Evolutionary conservation across 2,797 vertebrate genomes (phyloP), one percentile per base, ranked within the genome.

Genomic region (Sphaeramia orbicularis): DNA sequence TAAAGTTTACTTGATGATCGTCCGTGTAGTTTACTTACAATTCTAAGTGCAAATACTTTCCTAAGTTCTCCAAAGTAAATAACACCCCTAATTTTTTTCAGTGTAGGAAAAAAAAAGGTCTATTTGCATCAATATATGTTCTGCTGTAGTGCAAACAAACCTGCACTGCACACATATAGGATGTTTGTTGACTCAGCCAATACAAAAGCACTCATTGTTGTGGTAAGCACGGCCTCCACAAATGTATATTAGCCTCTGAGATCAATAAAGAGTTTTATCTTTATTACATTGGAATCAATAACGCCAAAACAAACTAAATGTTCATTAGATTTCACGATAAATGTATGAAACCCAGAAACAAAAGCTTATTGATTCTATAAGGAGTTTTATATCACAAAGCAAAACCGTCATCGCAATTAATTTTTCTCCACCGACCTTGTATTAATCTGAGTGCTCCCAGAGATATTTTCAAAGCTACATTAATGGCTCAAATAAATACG

Each of bases 261-360:
- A 80, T 83, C 76, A 72, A 85, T 85, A 66, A 4, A 11, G 49
- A 65, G 44, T 65, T 81, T 75, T 51, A 68, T 61, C 37, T 79
- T 80, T 69, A 82, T 76, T 85, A 48, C 64, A 14, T 2, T 53
- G 16, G 16, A 11, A 65, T 85, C 78, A 40, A 78, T 85, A 63
- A 64, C 30, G 71, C 15, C 75, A 66, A 69, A 73, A 74, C 79
- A 77, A 84, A 65, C 55, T 63, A 72, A 75, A 67, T 61, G 64
- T 74, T 74, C 76, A 78, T 72, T 68, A 68, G 58, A 72, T 61
- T 68, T 57, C 12, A 56, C 71, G 55, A 75, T 60, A 57, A 40
- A 82, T 76, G 45, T 44, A 52, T 76, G 48, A 50, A 66, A 62
- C 53, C 18, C 13, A 72, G 38, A 74, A 81, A 71, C 43, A 81